phyloP scores from a whole-genome alignment of 2,888 invertebrate genomes.

The Hipparchia sbordonii region DNA sequence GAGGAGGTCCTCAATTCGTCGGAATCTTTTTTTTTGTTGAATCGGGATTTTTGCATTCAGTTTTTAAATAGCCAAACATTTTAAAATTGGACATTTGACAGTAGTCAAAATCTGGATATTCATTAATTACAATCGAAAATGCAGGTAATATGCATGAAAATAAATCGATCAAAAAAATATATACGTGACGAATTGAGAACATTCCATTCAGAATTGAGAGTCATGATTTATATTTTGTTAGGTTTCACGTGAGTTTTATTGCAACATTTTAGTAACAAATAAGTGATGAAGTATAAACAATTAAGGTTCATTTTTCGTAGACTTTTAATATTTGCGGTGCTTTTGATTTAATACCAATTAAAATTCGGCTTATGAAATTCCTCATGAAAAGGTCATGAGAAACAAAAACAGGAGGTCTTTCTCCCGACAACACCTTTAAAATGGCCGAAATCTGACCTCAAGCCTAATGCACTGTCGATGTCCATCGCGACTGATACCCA shows the following conservation, averaged over 20 bases:
- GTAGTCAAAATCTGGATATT: too few species aligned
- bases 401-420: constrained; percentile 33
- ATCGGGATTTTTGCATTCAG: constrained; percentile 2
- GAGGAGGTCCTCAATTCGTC: too few species aligned
- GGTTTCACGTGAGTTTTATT: too few species aligned
- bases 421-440: constrained; percentile 40
- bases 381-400: constrained; percentile 30
- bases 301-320: neutral
- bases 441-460: constrained; percentile 50
- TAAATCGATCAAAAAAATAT: too few species aligned
- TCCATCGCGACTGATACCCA: constrained; percentile 65
- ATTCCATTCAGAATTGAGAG: too few species aligned
- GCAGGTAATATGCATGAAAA: too few species aligned
- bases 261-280: too few species aligned
- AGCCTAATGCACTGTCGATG: constrained; percentile 73
- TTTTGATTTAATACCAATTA: neutral
- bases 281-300: too few species aligned
- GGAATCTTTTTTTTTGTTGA: neutral
- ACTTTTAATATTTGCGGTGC: neutral
- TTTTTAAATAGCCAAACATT: neutral
- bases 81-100: too few species aligned
- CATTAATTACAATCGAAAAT: too few species aligned
- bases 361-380: constrained; percentile 2
- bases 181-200: too few species aligned
- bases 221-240: too few species aligned